Base-by-base conservation (phyloP, 1,140 invertebrate genomes). In the Archegozetes longisetosus region DNA sequence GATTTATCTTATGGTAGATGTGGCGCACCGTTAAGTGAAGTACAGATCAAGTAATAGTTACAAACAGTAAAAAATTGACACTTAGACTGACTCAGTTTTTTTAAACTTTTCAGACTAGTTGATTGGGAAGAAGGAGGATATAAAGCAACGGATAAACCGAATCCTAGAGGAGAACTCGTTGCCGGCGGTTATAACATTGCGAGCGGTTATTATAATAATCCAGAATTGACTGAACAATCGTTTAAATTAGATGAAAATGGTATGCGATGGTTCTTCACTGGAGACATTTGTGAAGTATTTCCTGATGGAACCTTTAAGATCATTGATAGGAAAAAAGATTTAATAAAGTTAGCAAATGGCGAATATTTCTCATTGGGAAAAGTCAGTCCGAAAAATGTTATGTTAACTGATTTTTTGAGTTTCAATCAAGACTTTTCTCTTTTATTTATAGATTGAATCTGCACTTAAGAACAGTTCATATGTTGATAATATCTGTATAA, bases 401-500 rank as follows among this genome's bases (percentile, higher is more conserved):
- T 22, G 4, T 17, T n/a, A 17, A 32, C 13, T 3, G 25, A n/a
- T n/a, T n/a, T 25, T 52, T 3, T 55, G 54, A 55, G 17, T 55
- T 32, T 55, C 6, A 57, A 14, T 49, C 22, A 90, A 97, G 74
- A 83, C 88, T 50, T 65, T 70, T 40, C 17, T 40, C 17, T 9
- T 40, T 40, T 9, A 40, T 40, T 6, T 40, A 23, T 72, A 72
- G 62, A 70, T 75, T 26, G 22, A 57, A 73, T 81, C 91, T 1
- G 85, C 89, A 69, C 73, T 98, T 64, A 94, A 96, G 72, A 94
- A 91, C 0, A 91, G 84, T 68, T 82, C 88, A 2, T 72, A 93
- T 24, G 85, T 98, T 17, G 93, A 98, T 70, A 96, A 97, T 71
- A 85, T 95, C 69, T 95, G 90, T 68, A 84, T 94, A 12, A 91